Conservation (phyloP, 2,797 vertebrate genomes). For the Spondyliosoma cantharus region DNA sequence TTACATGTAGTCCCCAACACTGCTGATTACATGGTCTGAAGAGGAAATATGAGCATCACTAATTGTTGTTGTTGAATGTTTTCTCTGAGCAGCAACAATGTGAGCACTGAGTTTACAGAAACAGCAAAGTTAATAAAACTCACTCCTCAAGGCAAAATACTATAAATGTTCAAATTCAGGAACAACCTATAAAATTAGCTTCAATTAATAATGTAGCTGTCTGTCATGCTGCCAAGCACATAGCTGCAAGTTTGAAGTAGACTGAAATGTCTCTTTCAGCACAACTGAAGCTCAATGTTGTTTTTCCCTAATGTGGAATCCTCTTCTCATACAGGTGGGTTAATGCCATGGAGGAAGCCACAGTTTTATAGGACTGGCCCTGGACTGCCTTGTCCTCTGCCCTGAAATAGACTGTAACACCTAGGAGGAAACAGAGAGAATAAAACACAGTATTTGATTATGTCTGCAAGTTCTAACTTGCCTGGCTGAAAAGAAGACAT, state of each 20-base stretch:
- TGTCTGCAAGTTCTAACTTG: slow-evolving; percentile 46
- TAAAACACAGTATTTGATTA: slow-evolving; percentile 23
- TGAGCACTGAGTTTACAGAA: not conserved
- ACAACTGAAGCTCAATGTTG: slow-evolving; percentile 1
- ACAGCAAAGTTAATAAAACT: slow-evolving; percentile 2
- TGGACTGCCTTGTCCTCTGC: slow-evolving; percentile 3
- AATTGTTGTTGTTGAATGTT: not conserved
- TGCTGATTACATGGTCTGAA: slow-evolving; percentile 2
- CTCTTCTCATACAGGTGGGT: slow-evolving; percentile 89
- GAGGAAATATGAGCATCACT: slow-evolving; percentile 6
- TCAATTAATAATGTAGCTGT: slow-evolving; percentile 2
- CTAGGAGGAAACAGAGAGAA: slow-evolving; percentile 24
- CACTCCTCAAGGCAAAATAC: not conserved
- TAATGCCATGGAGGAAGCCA: slow-evolving; percentile 96
- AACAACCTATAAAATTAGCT: not conserved
- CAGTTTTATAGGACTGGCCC: slow-evolving; percentile 89
- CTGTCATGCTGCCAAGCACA: not conserved
- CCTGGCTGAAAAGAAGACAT: slow-evolving; percentile 49
- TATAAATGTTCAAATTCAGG: not conserved
- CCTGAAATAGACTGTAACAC: slow-evolving; percentile 45
- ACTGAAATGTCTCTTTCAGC: not conserved
- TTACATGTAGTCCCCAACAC: too few species aligned
- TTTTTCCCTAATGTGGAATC: slow-evolving; percentile 35
- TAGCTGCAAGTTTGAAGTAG: slow-evolving; percentile 9
- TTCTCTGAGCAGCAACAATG: not conserved